Evolutionary conservation across 1,140 invertebrate species (phyloP), one percentile per base, ranked within the genome.

Genomic region (Nasonia longicornis): DNA sequence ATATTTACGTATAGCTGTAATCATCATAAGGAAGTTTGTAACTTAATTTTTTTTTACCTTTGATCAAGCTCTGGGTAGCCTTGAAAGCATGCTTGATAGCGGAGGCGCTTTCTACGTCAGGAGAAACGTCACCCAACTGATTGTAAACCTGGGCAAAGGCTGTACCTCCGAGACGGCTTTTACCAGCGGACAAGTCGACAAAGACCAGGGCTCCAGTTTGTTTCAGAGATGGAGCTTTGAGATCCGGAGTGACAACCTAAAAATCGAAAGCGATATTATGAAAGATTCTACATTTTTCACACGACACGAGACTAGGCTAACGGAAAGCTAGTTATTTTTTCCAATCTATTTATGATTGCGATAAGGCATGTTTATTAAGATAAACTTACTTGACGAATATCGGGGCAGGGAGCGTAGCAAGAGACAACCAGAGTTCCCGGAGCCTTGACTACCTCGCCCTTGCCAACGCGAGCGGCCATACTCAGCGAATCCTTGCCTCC

Each of bases 401-500:
- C 96, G 0, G 96, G 95, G 91, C 98, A 99, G 0, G 96, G 96
- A 0, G 96, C 98, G 90, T 99, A 99, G 0, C 96, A 95, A 2
- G 97, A 98, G 26, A 99, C 93, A 0, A 99, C 98, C 8, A 99
- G 91, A 16, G 97, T 97, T 38, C 98, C 96, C 4, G 97, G 97
- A 16, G 97, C 95, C 90, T 97, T 98, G 0, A 98, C 94, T 3
- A 95, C 94, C 29, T 93, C 90, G 58, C 72, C 72, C 10, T 86
- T 92, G 86, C 89, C 91, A 6, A 98, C 95, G 85, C 96, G 92
- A 0, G 98, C 97, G 26, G 98, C 97, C 98, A 99, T 99, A 83
- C 97, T 98, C 0, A 99, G 91, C 0, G 98, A 99, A 91, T 99
- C 98, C 89, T 99, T 99, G 22, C 98, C 98, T 22, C 98, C 98